Base-by-base conservation (phyloP, 1,140 invertebrate species). In the Drosophila micromelanica region DNA sequence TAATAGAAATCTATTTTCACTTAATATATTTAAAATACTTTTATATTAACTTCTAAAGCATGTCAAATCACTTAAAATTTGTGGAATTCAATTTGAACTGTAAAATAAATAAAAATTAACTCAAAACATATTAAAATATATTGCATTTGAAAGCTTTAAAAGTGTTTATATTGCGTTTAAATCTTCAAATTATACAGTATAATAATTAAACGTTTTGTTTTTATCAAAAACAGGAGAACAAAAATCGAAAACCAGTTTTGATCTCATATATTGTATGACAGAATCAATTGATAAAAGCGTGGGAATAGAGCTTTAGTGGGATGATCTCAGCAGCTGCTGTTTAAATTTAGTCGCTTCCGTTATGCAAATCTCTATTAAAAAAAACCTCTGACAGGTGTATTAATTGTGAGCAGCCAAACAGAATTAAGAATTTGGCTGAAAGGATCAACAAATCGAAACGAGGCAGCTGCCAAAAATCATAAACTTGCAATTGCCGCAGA, bases 391-490 rank as follows among this genome's bases (percentile, higher is more conserved):
- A 30, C 52, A 71, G 77, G 57, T 79, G 59, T 37, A 37, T 61
- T 68, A 79, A 59, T 57, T 79, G 42, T 64, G 61, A 17, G 2
- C 7, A 17, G 20, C 20, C 23, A 6, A 48, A 12, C 5, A 27
- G n/a, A 49, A 9, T 49, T 15, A 32, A 32, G 4, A 3, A 32
- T 49, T 49, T 32, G 13, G 27, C 8, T 0, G 15, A 32, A 35
- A 40, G 38, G 38, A 40, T 2, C n/a, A 40, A 40, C 38, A 48
- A 46, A 48, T 48, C 20, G 45, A 11, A 52, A 51, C 37, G 55
- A 27, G 38, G 49, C 61, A 64, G 76, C 70, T 79, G 76, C 12
- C 38, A 40, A 32, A 75, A 75, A 55, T 56, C 60, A 38, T 49
- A 76, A 71, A 63, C 43, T 59, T 65, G 59, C 15, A 12, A 35